Evolutionary conservation across 2,113 vertebrate species (phyloP), one percentile per base, ranked within the genome.

Genomic region (Neolamprologus variostigma): DNA sequence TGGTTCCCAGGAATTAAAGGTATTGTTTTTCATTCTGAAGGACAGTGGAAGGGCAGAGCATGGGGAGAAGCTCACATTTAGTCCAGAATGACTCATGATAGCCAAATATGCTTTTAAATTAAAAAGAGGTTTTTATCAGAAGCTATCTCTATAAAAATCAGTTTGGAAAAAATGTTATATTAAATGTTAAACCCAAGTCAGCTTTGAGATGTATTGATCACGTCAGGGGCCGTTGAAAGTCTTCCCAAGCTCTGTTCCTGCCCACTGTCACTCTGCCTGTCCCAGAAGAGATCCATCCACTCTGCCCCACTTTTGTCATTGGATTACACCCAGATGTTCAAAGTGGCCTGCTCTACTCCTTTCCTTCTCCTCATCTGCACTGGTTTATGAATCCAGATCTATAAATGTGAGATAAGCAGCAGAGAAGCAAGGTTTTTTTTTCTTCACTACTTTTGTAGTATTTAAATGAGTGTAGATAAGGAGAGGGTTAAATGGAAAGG

Each of bases 1-100:
- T 96, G 94, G 94, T 95, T 94, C 91, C 95, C 94, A 97, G 96
- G 96, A 97, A 51, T 91, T 97, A 86, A 97, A 97, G 96, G 96
- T 97, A 97, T 95, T 93, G 96, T 96, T 95, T 94, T 87, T 92
- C 89, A 94, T 88, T 87, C 68, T 85, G 90, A 92, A 90, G 86
- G 93, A 92, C 80, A 91, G 83, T 92, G 90, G 89, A 92, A 91
- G 92, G 95, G 89, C 90, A 92, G 94, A 94, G 94, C 91, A 78
- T 94, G 92, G 82, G 91, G 26, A 92, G 92, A 93, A 91, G 76
- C 80, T 92, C 89, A 88, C 85, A 80, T 83, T 86, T 42, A 87
- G 84, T 89, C 90, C 87, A 82, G 54, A 93, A 93, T 95, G 90
- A 91, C 82, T 89, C 73, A 0, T 61, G 40, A 54, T 53, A 81